Base-by-base conservation (phyloP, 2,888 invertebrate genomes). In the Drosophila monieri region DNA sequence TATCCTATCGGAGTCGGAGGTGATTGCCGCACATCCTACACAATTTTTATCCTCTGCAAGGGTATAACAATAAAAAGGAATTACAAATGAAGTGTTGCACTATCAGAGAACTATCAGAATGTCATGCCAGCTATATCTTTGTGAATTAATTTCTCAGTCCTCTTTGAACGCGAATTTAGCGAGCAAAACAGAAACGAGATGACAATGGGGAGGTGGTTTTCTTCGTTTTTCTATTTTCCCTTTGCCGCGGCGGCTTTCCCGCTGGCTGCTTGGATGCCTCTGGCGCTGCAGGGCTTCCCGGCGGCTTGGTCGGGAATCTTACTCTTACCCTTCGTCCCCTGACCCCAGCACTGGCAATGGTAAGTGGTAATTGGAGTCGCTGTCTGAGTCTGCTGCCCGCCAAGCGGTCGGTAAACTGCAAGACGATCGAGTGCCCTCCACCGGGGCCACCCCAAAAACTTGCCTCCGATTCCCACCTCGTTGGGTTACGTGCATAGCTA, bases 241-340 rank as follows among this genome's bases (percentile, higher is more conserved):
- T 47, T 21, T 15, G 53, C 25, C 37, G 25, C 60, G 51, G 77
- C 58, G 57, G 74, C 65, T 61, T 60, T 68, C 64, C 66, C 65
- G 68, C 48, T 74, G 74, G 71, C 74, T 69, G 79, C 52, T 73
- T 68, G 51, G 58, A 39, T 64, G 73, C 55, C 58, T 79, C 62
- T 47, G 78, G 70, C 86, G 27, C 78, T 84, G 71, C 67, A 65
- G 68, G 87, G 84, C 84, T 84, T 84, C 84, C 59, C 87, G 61
- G n/a, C 59, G 73, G 66, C 61, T 62, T 54, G 58, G 49, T 25
- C 62, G 30, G 66, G 76, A 54, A 60, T 71, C 14, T 62, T 51
- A 32, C 52, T 71, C 14, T 62, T 51, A 37, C 52, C 39, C 27
- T 48, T 37, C 39, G 18, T 6, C 12, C 43, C 43, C 32, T 23